phyloP scores from a whole-genome alignment of 2,888 invertebrate genomes.

The Drosophila maculinotata region DNA sequence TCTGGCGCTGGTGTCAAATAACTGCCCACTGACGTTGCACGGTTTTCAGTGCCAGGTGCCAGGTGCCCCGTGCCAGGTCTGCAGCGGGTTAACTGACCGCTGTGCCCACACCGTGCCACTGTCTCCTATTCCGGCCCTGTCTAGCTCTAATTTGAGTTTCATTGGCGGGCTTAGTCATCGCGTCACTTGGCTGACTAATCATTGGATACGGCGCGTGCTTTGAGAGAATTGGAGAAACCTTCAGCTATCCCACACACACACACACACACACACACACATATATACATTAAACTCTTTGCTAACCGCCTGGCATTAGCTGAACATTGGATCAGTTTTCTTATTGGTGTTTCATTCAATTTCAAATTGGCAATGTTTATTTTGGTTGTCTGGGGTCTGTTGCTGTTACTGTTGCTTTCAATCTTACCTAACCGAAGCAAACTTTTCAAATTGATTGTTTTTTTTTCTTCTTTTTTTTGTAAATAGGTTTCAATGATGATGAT shows the following conservation, averaged over 20 bases:
- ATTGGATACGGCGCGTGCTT: constrained; percentile 47
- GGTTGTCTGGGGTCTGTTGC: not conserved
- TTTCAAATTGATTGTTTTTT: not conserved
- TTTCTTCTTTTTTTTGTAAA: not conserved
- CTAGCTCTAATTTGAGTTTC: constrained; percentile 61
- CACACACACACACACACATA: not conserved
- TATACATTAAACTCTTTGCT: constrained; percentile 40
- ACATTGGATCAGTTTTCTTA: constrained; percentile 14
- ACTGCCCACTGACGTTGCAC: constrained; percentile 50
- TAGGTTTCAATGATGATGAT: constrained; percentile 35
- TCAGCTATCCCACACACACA: constrained; percentile 2
- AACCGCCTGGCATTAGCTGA: constrained; percentile 7
- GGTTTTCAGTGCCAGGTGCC: constrained; percentile 51
- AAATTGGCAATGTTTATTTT: constrained; percentile 50
- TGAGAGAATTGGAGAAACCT: constrained; percentile 27
- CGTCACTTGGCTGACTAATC: constrained; percentile 62
- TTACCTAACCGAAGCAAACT: constrained; percentile 5
- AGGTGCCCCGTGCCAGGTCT: constrained; percentile 48
- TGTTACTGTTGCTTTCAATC: constrained; percentile 7
- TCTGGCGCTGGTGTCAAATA: constrained; percentile 75
- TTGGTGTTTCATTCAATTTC: constrained; percentile 30
- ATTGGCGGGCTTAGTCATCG: constrained; percentile 66
- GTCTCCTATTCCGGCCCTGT: not conserved
- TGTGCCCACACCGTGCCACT: constrained; percentile 5
- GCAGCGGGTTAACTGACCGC: constrained; percentile 55